phyloP scores from a whole-genome alignment of 2,888 invertebrate genomes.

The Girardia tigrina region DNA sequence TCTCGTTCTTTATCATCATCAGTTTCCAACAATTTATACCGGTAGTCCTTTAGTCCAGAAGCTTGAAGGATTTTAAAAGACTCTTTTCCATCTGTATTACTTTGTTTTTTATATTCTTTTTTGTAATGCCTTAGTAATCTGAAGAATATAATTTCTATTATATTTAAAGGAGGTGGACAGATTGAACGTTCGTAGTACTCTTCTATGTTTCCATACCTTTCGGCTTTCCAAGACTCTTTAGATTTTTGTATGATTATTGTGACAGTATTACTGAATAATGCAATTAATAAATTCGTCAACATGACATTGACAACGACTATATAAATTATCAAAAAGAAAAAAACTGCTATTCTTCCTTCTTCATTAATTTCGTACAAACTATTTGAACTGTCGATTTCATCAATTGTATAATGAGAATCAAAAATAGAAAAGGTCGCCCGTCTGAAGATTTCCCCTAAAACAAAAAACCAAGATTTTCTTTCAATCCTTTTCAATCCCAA shows the following conservation, averaged over 20 bases:
- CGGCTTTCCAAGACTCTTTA: constrained; percentile 32
- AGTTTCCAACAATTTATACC: not conserved
- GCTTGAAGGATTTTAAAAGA: not conserved
- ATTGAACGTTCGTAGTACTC: constrained; percentile 33
- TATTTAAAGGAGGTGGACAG: constrained; percentile 21
- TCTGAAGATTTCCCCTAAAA: not conserved
- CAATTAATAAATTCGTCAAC: constrained; percentile 34
- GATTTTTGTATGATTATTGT: constrained; percentile 33
- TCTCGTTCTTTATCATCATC: not conserved
- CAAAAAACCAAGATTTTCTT: not conserved
- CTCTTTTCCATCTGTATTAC: not conserved
- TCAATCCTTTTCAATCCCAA: not conserved
- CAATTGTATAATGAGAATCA: not conserved
- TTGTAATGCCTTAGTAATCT: not conserved
- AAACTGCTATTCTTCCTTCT: not conserved
- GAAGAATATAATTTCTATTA: not conserved
- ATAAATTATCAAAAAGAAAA: constrained; percentile 25
- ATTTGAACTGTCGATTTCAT: not conserved
- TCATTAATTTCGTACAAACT: not conserved
- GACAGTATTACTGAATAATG: constrained; percentile 35
- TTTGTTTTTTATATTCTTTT: not conserved
- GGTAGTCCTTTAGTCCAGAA: not conserved
- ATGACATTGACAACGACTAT: constrained; percentile 28
- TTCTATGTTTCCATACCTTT: constrained; percentile 28
- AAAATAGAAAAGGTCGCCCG: constrained; percentile 21